phyloP scores from a whole-genome alignment of 2,888 invertebrate genomes.

The Drosophila subsilvestris region DNA sequence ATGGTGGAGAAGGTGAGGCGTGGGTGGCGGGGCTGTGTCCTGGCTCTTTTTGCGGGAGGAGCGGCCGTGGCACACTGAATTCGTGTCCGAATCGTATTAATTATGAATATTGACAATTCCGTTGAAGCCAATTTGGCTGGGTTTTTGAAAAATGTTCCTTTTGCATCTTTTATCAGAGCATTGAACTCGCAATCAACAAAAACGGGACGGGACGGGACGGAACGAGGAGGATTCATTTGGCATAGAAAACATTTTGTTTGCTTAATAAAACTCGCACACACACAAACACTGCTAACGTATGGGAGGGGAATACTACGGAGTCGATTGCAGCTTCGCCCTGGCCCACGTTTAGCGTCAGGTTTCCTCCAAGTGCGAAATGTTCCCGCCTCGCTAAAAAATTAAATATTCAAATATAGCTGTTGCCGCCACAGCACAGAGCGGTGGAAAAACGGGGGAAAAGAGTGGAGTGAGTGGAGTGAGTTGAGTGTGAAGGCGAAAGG shows the following conservation, averaged over 20 bases:
- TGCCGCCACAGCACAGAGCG: conserved; percentile 30
- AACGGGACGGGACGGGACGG: neutral
- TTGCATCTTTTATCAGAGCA: conserved; percentile 35
- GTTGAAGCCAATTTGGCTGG: conserved; percentile 47
- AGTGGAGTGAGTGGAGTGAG: neutral
- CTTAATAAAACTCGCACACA: conserved; percentile 51
- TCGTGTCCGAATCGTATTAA: conserved; percentile 62
- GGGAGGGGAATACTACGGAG: neutral
- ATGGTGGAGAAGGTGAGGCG: neutral
- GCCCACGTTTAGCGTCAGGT: conserved; percentile 64
- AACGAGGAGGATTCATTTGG: conserved; percentile 49
- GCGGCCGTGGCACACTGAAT: conserved; percentile 10
- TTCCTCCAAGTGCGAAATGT: conserved; percentile 68
- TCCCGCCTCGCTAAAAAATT: conserved; percentile 73
- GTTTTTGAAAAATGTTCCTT: neutral
- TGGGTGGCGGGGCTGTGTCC: neutral
- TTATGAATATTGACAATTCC: conserved; percentile 56
- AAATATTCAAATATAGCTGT: conserved; percentile 72
- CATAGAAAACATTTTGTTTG: conserved; percentile 71
- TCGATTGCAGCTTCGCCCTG: conserved; percentile 14
- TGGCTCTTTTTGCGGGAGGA: neutral
- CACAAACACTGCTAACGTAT: conserved; percentile 4
- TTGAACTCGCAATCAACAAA: conserved; percentile 71
- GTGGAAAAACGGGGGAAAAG: neutral
- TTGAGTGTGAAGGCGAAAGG: neutral